phyloP scores from a whole-genome alignment of 2,888 invertebrate species.

The Drosophila emarginata region DNA sequence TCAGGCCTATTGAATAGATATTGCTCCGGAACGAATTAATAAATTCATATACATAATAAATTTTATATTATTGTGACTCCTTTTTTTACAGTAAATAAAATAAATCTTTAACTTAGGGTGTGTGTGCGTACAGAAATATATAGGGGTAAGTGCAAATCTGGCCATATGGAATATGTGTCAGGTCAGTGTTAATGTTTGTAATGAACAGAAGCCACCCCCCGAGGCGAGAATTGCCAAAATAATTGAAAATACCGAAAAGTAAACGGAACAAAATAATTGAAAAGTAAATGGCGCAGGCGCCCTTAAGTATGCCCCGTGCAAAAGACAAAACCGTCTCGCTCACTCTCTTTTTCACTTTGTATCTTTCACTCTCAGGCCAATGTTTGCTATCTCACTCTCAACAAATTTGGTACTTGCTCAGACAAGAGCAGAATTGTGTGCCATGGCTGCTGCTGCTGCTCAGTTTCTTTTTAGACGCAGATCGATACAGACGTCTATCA shows the following conservation, averaged over 20 bases:
- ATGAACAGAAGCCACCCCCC: slow-evolving; percentile 32
- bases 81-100: too few relatives aligned
- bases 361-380: too few relatives aligned
- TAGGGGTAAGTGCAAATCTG: slow-evolving; percentile 4
- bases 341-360: neutral
- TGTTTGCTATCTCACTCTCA: neutral
- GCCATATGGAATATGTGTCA: slow-evolving; percentile 12
- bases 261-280: slow-evolving; percentile 2
- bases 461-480: slow-evolving; percentile 69
- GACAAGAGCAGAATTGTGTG: slow-evolving; percentile 17
- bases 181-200: slow-evolving; percentile 6
- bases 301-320: slow-evolving; percentile 33
- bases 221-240: slow-evolving; percentile 52
- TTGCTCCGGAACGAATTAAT: too few relatives aligned
- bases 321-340: neutral
- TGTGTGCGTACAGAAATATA: neutral
- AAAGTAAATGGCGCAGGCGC: slow-evolving; percentile 47
- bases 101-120: neutral
- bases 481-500: slow-evolving; percentile 59
- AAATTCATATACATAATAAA: too few relatives aligned
- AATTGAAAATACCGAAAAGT: slow-evolving; percentile 35
- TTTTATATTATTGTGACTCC: neutral
- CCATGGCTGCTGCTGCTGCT: slow-evolving; percentile 31
- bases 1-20: too few relatives aligned
- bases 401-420: slow-evolving; percentile 4